A percentile compares a stretch with the other conserved stretches of the same genome.
phyloP scores from a whole-genome alignment of 2,888 invertebrate species.

The Sarcophaga caerulescens region DNA sequence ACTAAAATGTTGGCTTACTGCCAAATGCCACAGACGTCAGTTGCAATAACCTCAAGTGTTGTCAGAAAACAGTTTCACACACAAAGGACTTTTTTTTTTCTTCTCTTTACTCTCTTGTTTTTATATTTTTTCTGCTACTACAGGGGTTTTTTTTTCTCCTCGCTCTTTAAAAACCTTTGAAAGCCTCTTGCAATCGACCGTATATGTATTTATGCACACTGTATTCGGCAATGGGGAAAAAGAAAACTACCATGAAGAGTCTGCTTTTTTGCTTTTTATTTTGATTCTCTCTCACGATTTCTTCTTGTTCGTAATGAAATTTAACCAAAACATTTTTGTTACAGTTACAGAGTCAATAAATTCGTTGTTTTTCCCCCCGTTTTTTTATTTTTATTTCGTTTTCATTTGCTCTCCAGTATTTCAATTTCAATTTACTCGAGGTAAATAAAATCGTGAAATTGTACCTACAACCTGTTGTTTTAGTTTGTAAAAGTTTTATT shows the following conservation, averaged over 20 bases:
- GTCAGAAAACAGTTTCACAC: constrained; percentile 57
- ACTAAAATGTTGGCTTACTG: constrained; percentile 62
- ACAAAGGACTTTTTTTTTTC: constrained; percentile 28
- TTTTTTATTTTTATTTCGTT: not conserved
- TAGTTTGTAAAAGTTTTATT: constrained; percentile 18
- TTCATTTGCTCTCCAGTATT: constrained; percentile 11
- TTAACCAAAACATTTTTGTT: constrained; percentile 35
- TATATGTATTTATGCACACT: constrained; percentile 27
- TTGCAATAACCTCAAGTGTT: constrained; percentile 64
- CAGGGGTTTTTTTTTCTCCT: not conserved
- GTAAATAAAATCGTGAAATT: not conserved
- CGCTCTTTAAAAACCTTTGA: constrained; percentile 3
- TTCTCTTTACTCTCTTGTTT: not conserved
- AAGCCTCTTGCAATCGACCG: constrained; percentile 12
- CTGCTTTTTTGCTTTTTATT: constrained; percentile 1
- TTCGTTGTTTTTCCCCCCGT: not conserved
- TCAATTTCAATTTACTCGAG: not conserved
- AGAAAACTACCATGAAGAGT: not conserved
- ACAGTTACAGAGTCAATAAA: constrained; percentile 25
- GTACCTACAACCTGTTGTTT: constrained; percentile 45
- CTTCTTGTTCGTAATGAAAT: constrained; percentile 25
- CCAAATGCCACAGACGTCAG: constrained; percentile 67
- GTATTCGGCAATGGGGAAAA: constrained; percentile 29
- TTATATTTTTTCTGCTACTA: not conserved
- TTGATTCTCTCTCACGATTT: constrained; percentile 5